Evolutionary conservation across 1,140 invertebrate genomes (phyloP), one percentile per base, ranked within the genome.

Genomic region (Zaprionus lachaisei): DNA sequence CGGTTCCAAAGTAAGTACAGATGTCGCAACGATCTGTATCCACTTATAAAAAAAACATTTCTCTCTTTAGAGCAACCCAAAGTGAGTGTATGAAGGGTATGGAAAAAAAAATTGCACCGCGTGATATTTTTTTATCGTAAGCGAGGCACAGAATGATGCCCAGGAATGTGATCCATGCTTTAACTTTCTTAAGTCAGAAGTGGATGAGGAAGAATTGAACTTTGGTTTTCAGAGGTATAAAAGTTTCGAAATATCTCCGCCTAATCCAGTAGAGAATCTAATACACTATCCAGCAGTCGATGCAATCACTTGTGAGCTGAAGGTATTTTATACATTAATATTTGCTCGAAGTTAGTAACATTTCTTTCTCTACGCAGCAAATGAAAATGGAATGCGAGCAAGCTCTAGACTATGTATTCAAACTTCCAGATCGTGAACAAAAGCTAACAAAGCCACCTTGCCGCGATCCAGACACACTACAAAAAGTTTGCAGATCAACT

Each of bases 111-210:
- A 85, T 85, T 9, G 84, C 64, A 60, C 74, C 78, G 4, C 64
- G 70, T 17, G 81, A 85, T 47, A 84, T 85, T 7, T 54, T 31
- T 85, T 85, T 31, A 65, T 85, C 2, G 24, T 85, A 51, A 79
- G 64, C 11, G 78, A 85, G 26, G 55, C 72, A 0, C 81, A 85
- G 54, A 24, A 28, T 12, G 74, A 67, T 63, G 70, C 78, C 4
- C 54, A 37, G 24, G 44, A 70, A 17, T 76, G 72, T 38, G 75
- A 72, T 54, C 81, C 78, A 1, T 85, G 82, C 15, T 12, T 26
- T 1, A 66, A 73, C 34, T 34, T 51, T 1, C 22, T 65, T 47
- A 44, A 63, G 5, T 12, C 41, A 0, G 82, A 81, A 2, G 70
- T 57, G 22, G 78, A 47, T 2, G 81, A 85, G 9, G 75, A 71